These are phyloP conservation scores for Villa cingulata DNA, from an alignment of 2,888 invertebrate genomes.

Conservation along the genomic window DNA sequence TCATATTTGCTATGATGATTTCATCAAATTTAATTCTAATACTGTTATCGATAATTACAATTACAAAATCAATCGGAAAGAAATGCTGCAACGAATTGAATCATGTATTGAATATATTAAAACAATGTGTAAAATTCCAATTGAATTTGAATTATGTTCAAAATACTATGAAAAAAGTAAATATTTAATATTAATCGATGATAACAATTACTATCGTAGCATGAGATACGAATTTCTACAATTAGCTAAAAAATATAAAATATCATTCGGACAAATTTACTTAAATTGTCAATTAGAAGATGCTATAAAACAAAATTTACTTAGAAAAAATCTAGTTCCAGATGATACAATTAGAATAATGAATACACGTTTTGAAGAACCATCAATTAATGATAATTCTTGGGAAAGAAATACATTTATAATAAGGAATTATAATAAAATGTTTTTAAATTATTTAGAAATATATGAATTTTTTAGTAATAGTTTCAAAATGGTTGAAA, in stretches of 20 bases:
- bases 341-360: constrained; percentile 20
- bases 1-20: constrained; percentile 28
- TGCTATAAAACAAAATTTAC: constrained; percentile 19
- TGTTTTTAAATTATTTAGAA: background rate
- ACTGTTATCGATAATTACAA: background rate
- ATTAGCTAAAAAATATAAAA: constrained; percentile 16
- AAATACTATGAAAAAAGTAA: background rate
- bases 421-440: background rate
- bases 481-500: constrained; percentile 3
- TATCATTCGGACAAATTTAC: constrained; percentile 25
- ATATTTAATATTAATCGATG: constrained; percentile 27
- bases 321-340: constrained; percentile 15
- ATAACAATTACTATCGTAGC: constrained; percentile 30
- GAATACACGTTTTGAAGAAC: constrained; percentile 22
- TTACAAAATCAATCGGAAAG: constrained; percentile 18
- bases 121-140: background rate
- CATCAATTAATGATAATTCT: constrained; percentile 10
- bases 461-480: constrained; percentile 7
- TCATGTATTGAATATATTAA: constrained; percentile 14
- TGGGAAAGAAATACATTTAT: constrained; percentile 12
- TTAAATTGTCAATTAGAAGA: constrained; percentile 14
- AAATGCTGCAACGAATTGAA: constrained; percentile 16
- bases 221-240: constrained; percentile 31
- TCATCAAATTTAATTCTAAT: constrained; percentile 12
- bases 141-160: background rate